These are phyloP conservation scores for Platalea minor DNA, from an alignment of 2,797 vertebrate species.

Conservation along the genomic window DNA sequence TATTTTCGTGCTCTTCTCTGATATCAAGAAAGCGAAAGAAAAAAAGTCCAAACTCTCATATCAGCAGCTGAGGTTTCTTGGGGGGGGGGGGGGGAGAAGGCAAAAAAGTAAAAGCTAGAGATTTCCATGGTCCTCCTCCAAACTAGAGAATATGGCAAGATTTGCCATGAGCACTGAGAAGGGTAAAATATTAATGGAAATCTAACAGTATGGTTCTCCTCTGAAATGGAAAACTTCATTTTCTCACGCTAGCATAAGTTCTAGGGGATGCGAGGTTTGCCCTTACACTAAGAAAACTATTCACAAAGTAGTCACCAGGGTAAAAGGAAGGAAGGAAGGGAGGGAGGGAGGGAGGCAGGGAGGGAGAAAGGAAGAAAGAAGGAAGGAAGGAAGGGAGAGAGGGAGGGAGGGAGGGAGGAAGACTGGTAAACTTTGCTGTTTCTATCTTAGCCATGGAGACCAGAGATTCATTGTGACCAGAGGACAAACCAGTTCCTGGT, in stretches of 20 bases:
- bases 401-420: rapidly evolving
- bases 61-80: not conserved
- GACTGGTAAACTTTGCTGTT: not conserved
- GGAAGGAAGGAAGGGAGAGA: too few relatives aligned
- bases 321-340: rapidly evolving
- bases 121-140: not conserved
- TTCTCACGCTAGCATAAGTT: not conserved
- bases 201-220: not conserved
- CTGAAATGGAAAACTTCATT: not conserved
- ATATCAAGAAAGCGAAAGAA: not conserved
- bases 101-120: not conserved
- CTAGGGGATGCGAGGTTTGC: not conserved
- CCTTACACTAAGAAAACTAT: not conserved
- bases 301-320: not conserved
- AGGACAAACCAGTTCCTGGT: not conserved
- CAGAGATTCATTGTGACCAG: not conserved
- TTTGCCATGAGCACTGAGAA: not conserved
- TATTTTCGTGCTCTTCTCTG: not conserved
- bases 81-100: too few relatives aligned
- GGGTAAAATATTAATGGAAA: not conserved
- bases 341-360: too few relatives aligned
- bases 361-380: rapidly evolving
- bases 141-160: not conserved
- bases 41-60: not conserved
- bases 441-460: not conserved